Base-by-base conservation (phyloP, 2,888 invertebrate genomes). In the Brenthis ino region DNA sequence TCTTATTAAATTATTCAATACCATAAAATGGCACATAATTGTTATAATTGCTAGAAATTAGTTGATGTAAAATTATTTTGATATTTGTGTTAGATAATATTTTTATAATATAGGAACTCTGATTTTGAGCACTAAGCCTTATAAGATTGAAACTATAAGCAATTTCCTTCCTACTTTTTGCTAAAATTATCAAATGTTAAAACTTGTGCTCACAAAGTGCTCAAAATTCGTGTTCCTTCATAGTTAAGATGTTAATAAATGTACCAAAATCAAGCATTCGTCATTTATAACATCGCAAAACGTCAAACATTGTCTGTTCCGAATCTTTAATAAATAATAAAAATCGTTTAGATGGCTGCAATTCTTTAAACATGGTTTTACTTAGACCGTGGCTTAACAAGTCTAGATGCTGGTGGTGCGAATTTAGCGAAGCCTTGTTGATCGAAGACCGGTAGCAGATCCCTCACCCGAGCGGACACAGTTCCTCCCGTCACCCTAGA, bases 391-490 rank as follows among this genome's bases (percentile, higher is more conserved):
- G 96, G 96, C 82, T 95, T 96, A 80, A 96, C 95, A 77, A 96
- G 94, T 80, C 97, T 95, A 77, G 96, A 96, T 51, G 96, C 94
- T 69, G 97, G 97, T 64, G 97, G 95, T 43, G 96, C 96, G 81
- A 97, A 95, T 91, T 97, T 96, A 80, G 95, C 93, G 89, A 97
- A 97, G n/a, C 96, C 97, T 75, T 96, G 95, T 79, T 97, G 96
- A 88, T 97, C 97, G 85, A 97, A 97, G 64, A 97, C 97, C 47
- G 97, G 97, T 76, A 96, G 93, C 69, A 96, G 87, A 79, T 96
- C 96, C 70, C 95, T 94, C 64, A 96, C 96, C 78, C 96, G 93
- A 76, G 95, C 95, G 37, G 95, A 94, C 67, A 95, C 88, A 57
- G 95, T 95, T 57, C 96, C 95, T 72, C 96, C 95, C 64, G 94